A percentile compares a stretch with the other conserved stretches of the same genome.
These are phyloP conservation scores for Barnardius zonarius DNA, from an alignment of 2,113 vertebrate species.

Conservation along the genomic window DNA sequence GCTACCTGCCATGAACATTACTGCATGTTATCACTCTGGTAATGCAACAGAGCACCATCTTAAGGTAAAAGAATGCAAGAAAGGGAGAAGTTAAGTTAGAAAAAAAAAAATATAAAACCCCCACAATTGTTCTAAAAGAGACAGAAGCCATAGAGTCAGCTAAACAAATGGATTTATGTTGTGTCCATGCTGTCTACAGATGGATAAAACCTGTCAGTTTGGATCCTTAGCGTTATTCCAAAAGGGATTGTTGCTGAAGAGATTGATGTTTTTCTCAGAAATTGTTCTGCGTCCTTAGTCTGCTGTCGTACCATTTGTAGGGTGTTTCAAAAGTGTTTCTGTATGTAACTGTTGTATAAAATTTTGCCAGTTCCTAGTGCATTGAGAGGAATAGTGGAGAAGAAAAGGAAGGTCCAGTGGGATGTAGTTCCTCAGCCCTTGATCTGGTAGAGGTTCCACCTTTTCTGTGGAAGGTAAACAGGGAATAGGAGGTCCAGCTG, in stretches of 20 bases:
- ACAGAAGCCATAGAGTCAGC: not conserved
- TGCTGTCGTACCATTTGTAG: rapidly evolving
- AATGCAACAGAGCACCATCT: not conserved
- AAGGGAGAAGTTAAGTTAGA: not conserved
- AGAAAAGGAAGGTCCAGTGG: not conserved
- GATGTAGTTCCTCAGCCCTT: not conserved
- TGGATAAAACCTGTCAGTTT: not conserved
- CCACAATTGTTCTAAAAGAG: not conserved
- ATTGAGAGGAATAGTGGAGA: not conserved
- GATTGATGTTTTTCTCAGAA: not conserved
- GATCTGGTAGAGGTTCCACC: not conserved
- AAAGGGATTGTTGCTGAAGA: not conserved
- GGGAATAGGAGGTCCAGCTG: not conserved
- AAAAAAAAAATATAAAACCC: not conserved
- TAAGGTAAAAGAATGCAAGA: not conserved
- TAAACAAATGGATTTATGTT: not conserved
- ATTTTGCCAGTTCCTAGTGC: not conserved
- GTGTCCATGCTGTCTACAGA: not conserved
- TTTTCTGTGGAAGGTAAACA: not conserved
- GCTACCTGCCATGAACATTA: rapidly evolving
- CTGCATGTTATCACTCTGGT: not conserved
- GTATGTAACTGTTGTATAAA: not conserved
- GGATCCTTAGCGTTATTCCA: not conserved
- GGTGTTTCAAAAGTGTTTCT: not conserved
- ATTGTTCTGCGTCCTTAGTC: not conserved